Conservation (phyloP, 2,113 vertebrate species). For the Crypturellus undulatus region DNA sequence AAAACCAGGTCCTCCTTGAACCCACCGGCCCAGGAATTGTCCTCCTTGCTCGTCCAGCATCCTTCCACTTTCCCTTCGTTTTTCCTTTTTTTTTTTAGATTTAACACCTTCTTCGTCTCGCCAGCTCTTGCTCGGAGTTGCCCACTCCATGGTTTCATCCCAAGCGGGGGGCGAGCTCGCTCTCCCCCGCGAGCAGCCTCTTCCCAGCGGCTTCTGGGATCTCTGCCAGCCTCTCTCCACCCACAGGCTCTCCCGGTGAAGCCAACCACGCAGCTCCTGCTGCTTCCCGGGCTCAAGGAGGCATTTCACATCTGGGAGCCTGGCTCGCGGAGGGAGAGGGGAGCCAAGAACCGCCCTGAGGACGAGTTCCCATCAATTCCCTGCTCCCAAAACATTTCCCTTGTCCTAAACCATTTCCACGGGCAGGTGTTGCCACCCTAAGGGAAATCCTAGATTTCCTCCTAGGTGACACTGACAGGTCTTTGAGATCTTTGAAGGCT, state of each 20-base stretch:
- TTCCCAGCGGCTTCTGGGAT: slow-evolving; percentile 42
- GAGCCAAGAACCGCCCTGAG: not conserved
- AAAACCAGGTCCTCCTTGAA: not conserved
- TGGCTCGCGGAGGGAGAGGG: not conserved
- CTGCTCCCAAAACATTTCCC: not conserved
- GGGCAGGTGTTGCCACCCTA: not conserved
- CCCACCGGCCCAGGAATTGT: not conserved
- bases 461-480: rapidly evolving
- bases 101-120: not conserved
- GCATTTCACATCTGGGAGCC: not conserved
- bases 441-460: rapidly evolving
- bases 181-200: slow-evolving; percentile 47
- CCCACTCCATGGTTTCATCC: slow-evolving; percentile 50
- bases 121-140: not conserved
- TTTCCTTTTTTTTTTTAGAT: not conserved
- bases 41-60: not conserved
- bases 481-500: rapidly evolving
- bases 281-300: not conserved
- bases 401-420: not conserved
- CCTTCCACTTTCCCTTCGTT: not conserved
- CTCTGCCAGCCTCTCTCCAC: slow-evolving; percentile 61
- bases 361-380: rapidly evolving
- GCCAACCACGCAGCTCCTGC: slow-evolving; percentile 24
- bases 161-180: slow-evolving; percentile 42
- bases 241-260: slow-evolving; percentile 45